These are phyloP conservation scores for Mus musculus DNA, from an alignment of 2,113 vertebrate species.

Conservation along the genomic window GRCm39 chr10:90415501-90416000, in stretches of 20 bases:
- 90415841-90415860: neutral
- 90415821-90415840: neutral
- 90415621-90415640: conserved; percentile 58
- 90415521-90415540: conserved; percentile 67
- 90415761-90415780: conserved; percentile 35
- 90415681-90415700: neutral
- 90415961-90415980: neutral
- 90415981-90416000: neutral
- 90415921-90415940: neutral
- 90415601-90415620: conserved; percentile 36
- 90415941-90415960: neutral
- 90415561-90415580: conserved; percentile 39
- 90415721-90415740: conserved; percentile 51
- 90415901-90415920: neutral
- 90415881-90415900: neutral
- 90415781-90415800: neutral
- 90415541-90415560: conserved; percentile 59
- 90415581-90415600: neutral
- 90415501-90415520: conserved; percentile 68
- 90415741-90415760: neutral
- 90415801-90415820: conserved; percentile 33
- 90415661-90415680: conserved; percentile 58
- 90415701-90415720: conserved; percentile 39
- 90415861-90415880: conserved; percentile 30
- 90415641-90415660: conserved; percentile 59